These are phyloP conservation scores for Liopterus haemorrhoidalis DNA, from an alignment of 2,888 invertebrate species.

Conservation along the genomic window DNA sequence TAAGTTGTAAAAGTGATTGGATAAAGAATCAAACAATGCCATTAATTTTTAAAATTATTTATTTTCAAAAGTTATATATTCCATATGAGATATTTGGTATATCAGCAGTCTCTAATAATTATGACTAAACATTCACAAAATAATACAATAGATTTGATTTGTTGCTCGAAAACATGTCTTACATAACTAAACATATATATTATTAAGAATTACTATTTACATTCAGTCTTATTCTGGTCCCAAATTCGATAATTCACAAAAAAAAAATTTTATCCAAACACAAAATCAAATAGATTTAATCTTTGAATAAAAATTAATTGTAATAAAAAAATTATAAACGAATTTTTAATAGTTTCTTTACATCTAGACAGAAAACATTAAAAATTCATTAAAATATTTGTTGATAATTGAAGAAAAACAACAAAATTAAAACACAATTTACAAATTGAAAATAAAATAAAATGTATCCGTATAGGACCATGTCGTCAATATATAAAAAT, in stretches of 20 bases:
- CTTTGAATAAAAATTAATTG: neutral
- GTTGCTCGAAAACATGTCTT: slow-evolving; percentile 11
- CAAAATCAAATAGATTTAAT: neutral
- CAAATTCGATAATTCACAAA: neutral
- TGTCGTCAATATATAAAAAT: no score
- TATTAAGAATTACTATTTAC: slow-evolving; percentile 10
- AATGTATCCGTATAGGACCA: neutral
- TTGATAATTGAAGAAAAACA: slow-evolving; percentile 21
- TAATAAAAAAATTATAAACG: slow-evolving; percentile 11
- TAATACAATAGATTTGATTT: slow-evolving; percentile 17
- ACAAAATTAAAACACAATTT: slow-evolving; percentile 17
- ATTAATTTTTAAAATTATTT: no score
- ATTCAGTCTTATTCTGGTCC: slow-evolving; percentile 18
- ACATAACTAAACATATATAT: slow-evolving; percentile 1
- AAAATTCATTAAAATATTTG: slow-evolving; percentile 29
- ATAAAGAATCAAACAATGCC: no score
- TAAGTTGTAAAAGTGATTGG: no score
- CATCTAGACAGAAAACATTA: slow-evolving; percentile 14
- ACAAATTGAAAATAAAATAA: slow-evolving; percentile 11
- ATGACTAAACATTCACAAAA: slow-evolving; percentile 13
- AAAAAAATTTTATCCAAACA: neutral
- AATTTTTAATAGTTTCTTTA: slow-evolving; percentile 13
- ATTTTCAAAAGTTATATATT: slow-evolving; percentile 14
- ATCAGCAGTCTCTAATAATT: slow-evolving; percentile 14
- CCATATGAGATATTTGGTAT: slow-evolving; percentile 20